A percentile compares a stretch with the other conserved stretches of the same genome.
phyloP scores from a whole-genome alignment of 2,113 vertebrate genomes.

The Prolemur simus region DNA sequence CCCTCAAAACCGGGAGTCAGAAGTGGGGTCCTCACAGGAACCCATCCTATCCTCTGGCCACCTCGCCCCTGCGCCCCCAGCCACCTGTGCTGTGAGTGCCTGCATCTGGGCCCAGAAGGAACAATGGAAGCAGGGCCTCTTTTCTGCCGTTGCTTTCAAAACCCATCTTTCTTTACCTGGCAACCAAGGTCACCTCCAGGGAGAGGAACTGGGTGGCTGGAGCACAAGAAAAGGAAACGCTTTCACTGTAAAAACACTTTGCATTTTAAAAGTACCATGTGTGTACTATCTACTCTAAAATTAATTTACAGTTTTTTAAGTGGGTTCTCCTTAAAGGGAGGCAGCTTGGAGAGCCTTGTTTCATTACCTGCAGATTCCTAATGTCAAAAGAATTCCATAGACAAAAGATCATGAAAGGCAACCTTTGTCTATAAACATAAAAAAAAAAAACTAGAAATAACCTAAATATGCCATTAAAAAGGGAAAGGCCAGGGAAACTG shows the following conservation, averaged over 20 bases:
- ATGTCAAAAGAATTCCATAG: not conserved
- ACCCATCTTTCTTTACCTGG: not conserved
- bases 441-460: not conserved
- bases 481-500: not conserved
- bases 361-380: not conserved
- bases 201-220: not conserved
- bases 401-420: not conserved
- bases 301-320: not conserved
- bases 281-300: not conserved
- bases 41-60: not conserved
- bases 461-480: not conserved
- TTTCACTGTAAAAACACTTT: not conserved
- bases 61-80: not conserved
- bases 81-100: not conserved
- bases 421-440: not conserved
- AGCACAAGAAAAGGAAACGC: not conserved
- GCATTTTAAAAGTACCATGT: not conserved
- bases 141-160: not conserved
- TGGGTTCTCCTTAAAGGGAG: not conserved
- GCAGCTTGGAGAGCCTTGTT: not conserved
- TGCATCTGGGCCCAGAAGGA: not conserved
- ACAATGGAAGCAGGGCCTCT: not conserved
- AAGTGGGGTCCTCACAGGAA: not conserved
- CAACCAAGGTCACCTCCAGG: not conserved
- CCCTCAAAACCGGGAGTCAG: not conserved